Conservation (phyloP, 1,140 invertebrate genomes). For the Mercenaria mercenaria region DNA sequence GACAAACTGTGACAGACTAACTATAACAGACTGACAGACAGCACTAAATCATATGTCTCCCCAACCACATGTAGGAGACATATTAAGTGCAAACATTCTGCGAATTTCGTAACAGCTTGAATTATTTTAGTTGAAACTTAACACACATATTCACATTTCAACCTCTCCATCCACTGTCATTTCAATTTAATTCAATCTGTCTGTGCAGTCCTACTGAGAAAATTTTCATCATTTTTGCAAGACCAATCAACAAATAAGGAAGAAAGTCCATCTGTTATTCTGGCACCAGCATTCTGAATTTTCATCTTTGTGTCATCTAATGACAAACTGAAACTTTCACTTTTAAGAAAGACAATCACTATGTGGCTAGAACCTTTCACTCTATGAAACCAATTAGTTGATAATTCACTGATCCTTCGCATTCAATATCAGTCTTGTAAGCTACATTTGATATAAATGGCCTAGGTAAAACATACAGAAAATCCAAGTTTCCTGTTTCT, state of each 20-base stretch:
- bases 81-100: no score
- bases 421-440: neutral
- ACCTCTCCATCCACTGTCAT: no score
- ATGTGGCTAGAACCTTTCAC: constrained; percentile 16
- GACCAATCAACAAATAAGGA: neutral
- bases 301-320: neutral
- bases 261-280: constrained; percentile 28
- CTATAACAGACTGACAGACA: no score
- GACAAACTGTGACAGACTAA: no score
- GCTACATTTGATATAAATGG: neutral
- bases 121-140: no score
- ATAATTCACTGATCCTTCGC: neutral
- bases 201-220: no score
- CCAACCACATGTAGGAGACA: no score
- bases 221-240: neutral
- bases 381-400: constrained; percentile 18
- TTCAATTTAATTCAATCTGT: no score
- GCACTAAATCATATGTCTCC: no score
- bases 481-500: neutral
- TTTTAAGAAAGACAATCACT: constrained; percentile 4
- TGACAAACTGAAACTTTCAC: constrained; percentile 12
- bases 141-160: no score
- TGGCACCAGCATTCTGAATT: constrained; percentile 24
- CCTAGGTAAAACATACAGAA: neutral
- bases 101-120: no score